Percentiles rank a stretch among this genome's conserved stretches.
These are phyloP conservation scores for Anorthoa munda DNA, from an alignment of 2,888 invertebrate genomes.

Conservation along the genomic window DNA sequence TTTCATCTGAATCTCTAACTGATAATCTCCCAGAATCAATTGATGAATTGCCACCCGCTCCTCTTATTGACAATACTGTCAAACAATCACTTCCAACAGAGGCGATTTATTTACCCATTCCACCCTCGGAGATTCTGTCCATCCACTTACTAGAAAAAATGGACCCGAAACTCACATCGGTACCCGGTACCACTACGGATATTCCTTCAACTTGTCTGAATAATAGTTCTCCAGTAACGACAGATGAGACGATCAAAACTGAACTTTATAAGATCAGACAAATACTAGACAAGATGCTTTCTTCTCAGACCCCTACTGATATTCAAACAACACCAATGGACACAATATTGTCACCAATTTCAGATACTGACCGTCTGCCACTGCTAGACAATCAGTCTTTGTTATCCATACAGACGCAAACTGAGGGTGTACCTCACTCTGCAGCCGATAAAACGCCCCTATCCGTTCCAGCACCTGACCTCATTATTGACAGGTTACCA, in stretches of 20 bases:
- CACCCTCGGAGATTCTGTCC: neutral
- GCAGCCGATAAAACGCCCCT: neutral
- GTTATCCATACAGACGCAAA: too few relatives aligned
- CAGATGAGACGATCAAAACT: conserved; percentile 20
- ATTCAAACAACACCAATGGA: neutral
- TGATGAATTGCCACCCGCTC: neutral
- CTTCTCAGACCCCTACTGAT: neutral
- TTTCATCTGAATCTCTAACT: neutral
- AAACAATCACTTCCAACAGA: neutral
- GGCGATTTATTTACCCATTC: neutral
- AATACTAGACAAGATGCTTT: conserved; percentile 45
- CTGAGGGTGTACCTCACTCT: neutral
- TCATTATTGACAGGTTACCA: neutral
- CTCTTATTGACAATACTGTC: neutral
- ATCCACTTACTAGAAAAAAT: neutral
- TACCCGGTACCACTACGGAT: neutral
- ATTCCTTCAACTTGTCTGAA: neutral
- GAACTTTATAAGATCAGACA: conserved; percentile 39
- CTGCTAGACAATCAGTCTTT: neutral
- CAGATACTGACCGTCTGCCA: neutral
- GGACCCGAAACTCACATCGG: neutral
- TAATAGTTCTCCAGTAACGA: conserved; percentile 7
- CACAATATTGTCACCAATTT: neutral
- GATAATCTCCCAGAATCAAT: neutral
- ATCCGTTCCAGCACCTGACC: neutral